Conservation (phyloP, 1,140 invertebrate genomes). For the Lanistes nyassanus region DNA sequence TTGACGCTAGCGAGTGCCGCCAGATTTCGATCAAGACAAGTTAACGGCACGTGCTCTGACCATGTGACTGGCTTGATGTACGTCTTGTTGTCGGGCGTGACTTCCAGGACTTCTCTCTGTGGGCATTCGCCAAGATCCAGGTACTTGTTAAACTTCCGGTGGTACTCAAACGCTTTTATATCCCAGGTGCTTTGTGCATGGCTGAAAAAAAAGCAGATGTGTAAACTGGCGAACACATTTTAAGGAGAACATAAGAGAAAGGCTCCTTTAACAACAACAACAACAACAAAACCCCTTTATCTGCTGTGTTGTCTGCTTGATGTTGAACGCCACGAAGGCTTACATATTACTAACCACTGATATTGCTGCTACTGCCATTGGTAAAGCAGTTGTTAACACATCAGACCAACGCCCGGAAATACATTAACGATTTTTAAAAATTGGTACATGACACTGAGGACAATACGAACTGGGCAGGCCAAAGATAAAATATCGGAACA, state of each 20-base stretch:
- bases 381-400: neutral
- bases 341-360: neutral
- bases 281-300: neutral
- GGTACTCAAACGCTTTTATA: slow-evolving; percentile 46
- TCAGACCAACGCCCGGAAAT: neutral
- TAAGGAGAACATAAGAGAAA: neutral
- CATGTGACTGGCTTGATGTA: slow-evolving; percentile 5
- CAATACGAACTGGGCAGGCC: neutral
- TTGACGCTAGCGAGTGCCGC: no score
- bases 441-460: neutral
- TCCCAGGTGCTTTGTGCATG: slow-evolving; percentile 30
- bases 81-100: slow-evolving; percentile 11
- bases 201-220: slow-evolving; percentile 19
- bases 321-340: neutral
- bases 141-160: slow-evolving; percentile 33
- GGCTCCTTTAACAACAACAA: neutral
- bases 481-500: no score
- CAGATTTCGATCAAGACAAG: no score
- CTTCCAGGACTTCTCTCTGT: slow-evolving; percentile 25
- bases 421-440: neutral
- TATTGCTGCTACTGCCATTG: neutral
- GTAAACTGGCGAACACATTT: neutral
- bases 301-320: neutral
- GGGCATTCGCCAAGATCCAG: slow-evolving; percentile 45
- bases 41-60: no score